Conservation (phyloP, 2,888 invertebrate genomes). For the Tenthredo mesomela region DNA sequence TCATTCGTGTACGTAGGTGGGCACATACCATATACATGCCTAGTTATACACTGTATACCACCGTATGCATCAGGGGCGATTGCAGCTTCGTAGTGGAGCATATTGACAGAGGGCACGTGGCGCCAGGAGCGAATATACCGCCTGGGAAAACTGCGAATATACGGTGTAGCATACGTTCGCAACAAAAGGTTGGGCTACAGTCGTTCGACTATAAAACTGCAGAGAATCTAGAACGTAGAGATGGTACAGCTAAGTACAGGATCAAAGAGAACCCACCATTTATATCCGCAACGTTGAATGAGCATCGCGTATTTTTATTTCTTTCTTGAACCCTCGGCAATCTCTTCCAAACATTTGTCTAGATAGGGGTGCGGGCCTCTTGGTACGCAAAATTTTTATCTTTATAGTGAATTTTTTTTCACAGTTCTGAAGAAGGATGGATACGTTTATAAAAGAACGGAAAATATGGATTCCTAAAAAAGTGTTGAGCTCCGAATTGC, state of each 20-base stretch:
- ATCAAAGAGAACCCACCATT: constrained; percentile 22
- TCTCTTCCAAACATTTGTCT: not conserved
- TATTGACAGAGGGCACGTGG: constrained; percentile 74
- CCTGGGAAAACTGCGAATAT: constrained; percentile 49
- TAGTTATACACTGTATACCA: not conserved
- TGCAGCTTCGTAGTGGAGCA: constrained; percentile 59
- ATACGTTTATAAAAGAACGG: not conserved
- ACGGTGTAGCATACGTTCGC: constrained; percentile 38
- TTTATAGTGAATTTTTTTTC: not conserved
- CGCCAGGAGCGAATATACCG: constrained; percentile 52
- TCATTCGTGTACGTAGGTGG: not conserved
- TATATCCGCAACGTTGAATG: constrained; percentile 24
- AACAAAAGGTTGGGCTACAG: constrained; percentile 33
- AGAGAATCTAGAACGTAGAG: not conserved
- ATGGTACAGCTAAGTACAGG: not conserved
- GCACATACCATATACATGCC: constrained; percentile 3
- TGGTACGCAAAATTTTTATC: not conserved
- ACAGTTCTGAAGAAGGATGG: not conserved
- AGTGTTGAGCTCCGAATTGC: no score
- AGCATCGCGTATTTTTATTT: constrained; percentile 2
- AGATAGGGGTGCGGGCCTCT: not conserved
- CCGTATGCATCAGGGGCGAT: not conserved
- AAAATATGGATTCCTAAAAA: not conserved
- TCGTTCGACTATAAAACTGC: constrained; percentile 27
- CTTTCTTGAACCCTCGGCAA: not conserved